phyloP scores from a whole-genome alignment of 2,797 vertebrate species.

The Megalops cyprinoides region DNA sequence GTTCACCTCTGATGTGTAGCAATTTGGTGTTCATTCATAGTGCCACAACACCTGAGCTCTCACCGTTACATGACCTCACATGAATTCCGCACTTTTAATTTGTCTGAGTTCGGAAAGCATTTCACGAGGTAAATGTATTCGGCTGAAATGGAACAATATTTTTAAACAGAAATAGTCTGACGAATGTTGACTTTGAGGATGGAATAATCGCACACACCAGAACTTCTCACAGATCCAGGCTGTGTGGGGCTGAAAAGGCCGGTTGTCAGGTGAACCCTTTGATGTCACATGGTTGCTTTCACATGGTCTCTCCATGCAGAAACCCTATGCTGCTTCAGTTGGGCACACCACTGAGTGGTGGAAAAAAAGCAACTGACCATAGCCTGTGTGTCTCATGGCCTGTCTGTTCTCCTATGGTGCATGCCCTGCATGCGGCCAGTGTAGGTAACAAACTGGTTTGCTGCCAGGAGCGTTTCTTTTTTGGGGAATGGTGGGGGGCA shows the following conservation, averaged over 20 bases:
- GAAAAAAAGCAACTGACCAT: not conserved
- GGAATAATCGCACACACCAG: not conserved
- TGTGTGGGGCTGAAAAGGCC: not conserved
- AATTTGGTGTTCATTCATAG: not conserved
- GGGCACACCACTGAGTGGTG: not conserved
- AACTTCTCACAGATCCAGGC: not conserved
- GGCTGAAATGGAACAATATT: too few species aligned
- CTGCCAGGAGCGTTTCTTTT: not conserved
- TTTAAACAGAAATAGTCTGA: not conserved
- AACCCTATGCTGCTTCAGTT: not conserved
- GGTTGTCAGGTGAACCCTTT: not conserved
- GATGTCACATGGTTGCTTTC: conserved; percentile 4
- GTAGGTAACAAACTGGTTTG: not conserved
- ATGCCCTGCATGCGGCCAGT: not conserved
- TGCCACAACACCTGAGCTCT: too few species aligned
- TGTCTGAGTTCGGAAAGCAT: too few species aligned
- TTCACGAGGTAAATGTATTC: too few species aligned
- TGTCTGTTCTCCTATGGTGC: not conserved
- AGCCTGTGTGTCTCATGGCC: not conserved
- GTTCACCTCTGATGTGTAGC: not conserved
- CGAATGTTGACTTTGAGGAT: not conserved
- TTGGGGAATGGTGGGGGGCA: not conserved
- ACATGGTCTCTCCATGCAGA: not conserved
- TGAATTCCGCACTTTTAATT: too few species aligned
- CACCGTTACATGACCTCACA: too few species aligned